phyloP scores from a whole-genome alignment of 1,140 invertebrate species.

The Gerris buenoi region DNA sequence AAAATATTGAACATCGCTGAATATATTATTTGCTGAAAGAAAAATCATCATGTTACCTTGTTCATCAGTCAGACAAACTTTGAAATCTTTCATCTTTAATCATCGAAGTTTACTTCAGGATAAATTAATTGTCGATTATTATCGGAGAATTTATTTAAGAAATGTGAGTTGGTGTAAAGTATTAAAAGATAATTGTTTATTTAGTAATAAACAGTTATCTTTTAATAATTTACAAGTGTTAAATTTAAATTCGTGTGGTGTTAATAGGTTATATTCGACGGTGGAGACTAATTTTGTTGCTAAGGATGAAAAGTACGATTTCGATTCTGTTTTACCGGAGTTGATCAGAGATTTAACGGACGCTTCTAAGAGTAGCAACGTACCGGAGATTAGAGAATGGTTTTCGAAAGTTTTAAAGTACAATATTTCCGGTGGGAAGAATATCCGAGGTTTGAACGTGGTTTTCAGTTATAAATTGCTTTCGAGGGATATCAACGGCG shows the following conservation, averaged over 20 bases:
- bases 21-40: no score
- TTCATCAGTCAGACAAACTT: no score
- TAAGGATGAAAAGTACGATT: conserved; percentile 67
- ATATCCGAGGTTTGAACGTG: conserved; percentile 63
- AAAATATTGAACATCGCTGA: no score
- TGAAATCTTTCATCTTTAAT: no score
- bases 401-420: conserved; percentile 65
- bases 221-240: no score
- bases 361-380: conserved; percentile 40
- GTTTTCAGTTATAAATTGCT: conserved; percentile 67
- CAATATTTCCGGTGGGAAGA: conserved; percentile 55
- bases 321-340: conserved; percentile 74
- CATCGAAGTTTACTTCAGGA: no score
- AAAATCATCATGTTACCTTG: no score
- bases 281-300: neutral
- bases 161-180: no score
- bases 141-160: no score
- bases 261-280: neutral
- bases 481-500: conserved; percentile 41
- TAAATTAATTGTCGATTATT: no score
- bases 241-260: neutral
- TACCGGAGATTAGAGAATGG: conserved; percentile 61
- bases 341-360: conserved; percentile 66
- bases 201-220: no score
- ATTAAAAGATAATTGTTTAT: no score